phyloP scores from a whole-genome alignment of 2,797 vertebrate species.

The Acipenser oxyrinchus region DNA sequence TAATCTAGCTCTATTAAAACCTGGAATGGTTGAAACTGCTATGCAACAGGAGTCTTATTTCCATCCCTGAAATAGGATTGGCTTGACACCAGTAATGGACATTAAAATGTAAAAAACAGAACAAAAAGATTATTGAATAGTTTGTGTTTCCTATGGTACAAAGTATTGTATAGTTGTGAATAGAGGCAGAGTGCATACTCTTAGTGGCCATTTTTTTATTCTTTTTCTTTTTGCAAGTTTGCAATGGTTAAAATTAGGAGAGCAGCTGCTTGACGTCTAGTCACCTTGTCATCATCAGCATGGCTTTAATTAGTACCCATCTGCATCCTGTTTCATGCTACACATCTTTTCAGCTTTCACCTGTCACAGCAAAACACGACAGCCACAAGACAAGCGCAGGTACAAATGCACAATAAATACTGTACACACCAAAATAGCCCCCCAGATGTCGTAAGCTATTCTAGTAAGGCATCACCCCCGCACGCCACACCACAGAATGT shows the following conservation, averaged over 20 bases:
- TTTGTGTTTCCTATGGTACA: too few species aligned
- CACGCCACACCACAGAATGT: not conserved
- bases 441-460: too few species aligned
- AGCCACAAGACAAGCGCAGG: not conserved
- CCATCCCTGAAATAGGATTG: too few species aligned
- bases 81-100: too few species aligned
- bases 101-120: too few species aligned
- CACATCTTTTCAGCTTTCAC: conserved; percentile 48
- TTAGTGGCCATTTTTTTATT: not conserved
- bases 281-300: conserved; percentile 51
- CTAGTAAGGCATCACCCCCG: not conserved
- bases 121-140: too few species aligned
- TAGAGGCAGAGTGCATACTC: not conserved
- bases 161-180: too few species aligned
- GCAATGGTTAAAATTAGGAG: conserved; percentile 45
- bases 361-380: conserved; percentile 38
- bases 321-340: conserved; percentile 61
- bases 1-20: too few species aligned
- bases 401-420: not conserved
- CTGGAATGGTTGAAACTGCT: too few species aligned
- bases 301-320: conserved; percentile 60
- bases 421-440: too few species aligned
- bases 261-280: conserved; percentile 50
- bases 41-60: too few species aligned
- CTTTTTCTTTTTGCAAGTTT: conserved; percentile 13